Evolutionary conservation across 2,888 invertebrate genomes (phyloP).

Genomic region (Anodontia alba): DNA sequence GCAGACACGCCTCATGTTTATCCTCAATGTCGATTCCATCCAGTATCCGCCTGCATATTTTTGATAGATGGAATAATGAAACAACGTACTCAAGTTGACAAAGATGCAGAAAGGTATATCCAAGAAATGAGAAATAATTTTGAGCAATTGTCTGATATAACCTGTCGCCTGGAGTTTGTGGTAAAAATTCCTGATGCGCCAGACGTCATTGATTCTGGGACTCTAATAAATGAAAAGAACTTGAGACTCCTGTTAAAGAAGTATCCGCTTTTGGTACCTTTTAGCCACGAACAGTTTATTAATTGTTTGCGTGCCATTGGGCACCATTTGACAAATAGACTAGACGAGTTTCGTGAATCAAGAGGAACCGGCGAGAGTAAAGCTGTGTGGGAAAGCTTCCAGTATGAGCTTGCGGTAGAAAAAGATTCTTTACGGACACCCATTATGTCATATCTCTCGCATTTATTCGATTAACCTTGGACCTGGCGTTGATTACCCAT

Average conservation of each 20-base stretch:
- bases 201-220: neutral
- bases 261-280: constrained; percentile 18
- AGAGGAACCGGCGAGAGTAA: constrained; percentile 23
- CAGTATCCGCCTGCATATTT: constrained; percentile 29
- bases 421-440: constrained; percentile 32
- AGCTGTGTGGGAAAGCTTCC: constrained; percentile 22
- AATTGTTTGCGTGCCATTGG: constrained; percentile 5
- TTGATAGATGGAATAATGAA: constrained; percentile 17
- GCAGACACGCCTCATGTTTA: constrained; percentile 30
- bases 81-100: constrained; percentile 1
- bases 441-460: constrained; percentile 23
- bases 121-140: constrained; percentile 29
- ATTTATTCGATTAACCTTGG: constrained; percentile 32
- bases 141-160: constrained; percentile 8
- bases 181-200: neutral
- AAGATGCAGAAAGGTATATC: constrained; percentile 21
- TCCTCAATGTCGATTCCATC: constrained; percentile 29
- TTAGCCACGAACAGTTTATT: constrained; percentile 1
- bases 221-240: neutral
- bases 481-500: constrained; percentile 20
- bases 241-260: constrained; percentile 3
- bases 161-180: constrained; percentile 31
- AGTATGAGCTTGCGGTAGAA: constrained; percentile 28
- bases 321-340: constrained; percentile 16
- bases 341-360: neutral